Percentiles rank a stretch among this genome's conserved stretches.
Evolutionary conservation across 2,888 invertebrate species (phyloP).

Genomic region (Drosophila formosana): DNA sequence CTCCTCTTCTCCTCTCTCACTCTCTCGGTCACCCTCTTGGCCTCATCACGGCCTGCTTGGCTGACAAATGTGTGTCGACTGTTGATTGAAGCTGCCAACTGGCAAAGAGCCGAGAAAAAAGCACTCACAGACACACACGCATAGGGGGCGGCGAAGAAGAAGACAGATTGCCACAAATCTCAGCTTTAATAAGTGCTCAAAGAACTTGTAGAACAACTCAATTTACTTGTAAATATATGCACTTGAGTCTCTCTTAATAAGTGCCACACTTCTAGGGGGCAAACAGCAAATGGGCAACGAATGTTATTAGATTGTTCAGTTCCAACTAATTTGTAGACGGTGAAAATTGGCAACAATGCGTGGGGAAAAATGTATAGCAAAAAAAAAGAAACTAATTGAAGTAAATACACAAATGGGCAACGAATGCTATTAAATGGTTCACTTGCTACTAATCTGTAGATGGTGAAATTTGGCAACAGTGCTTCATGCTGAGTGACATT

Average conservation of each 20-base stretch:
- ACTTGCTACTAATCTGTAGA: neutral
- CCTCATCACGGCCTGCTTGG: slow-evolving; percentile 2
- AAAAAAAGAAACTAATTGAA: too few relatives aligned
- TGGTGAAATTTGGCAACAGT: neutral
- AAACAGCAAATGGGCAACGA: slow-evolving; percentile 21
- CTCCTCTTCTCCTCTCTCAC: neutral
- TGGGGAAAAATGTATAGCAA: too few relatives aligned
- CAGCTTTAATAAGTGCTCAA: slow-evolving; percentile 43
- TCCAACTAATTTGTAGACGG: neutral
- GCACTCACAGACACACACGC: neutral
- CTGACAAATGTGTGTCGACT: slow-evolving; percentile 57
- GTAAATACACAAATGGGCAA: slow-evolving; percentile 12
- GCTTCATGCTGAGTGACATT: neutral
- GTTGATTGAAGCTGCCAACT: slow-evolving; percentile 60
- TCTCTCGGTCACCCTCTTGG: neutral
- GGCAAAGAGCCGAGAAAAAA: slow-evolving; percentile 35
- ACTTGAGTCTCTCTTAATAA: slow-evolving; percentile 9
- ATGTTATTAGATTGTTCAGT: slow-evolving; percentile 3
- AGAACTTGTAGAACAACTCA: slow-evolving; percentile 40
- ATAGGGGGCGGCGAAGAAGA: slow-evolving; percentile 1
- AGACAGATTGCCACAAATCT: slow-evolving; percentile 39
- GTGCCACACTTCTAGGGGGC: neutral
- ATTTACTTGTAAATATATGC: slow-evolving; percentile 28
- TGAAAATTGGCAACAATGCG: neutral
- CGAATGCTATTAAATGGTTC: slow-evolving; percentile 10